These are phyloP conservation scores for Resseliella maxima DNA, from an alignment of 2,888 invertebrate species.

Conservation along the genomic window DNA sequence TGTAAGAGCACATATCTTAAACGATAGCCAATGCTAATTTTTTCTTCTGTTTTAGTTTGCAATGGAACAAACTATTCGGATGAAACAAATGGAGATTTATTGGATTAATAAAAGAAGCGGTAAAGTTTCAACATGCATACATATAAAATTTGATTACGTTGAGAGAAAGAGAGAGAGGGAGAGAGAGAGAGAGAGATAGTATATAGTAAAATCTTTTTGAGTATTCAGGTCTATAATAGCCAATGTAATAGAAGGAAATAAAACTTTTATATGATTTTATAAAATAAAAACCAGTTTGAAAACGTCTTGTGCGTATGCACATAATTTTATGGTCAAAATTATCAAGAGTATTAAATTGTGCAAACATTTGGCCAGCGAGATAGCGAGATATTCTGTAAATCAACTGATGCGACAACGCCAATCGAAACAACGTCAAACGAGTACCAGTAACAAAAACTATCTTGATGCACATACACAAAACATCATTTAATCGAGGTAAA, in stretches of 20 bases:
- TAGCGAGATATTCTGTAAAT: no score
- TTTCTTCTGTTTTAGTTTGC: background rate
- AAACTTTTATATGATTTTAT: no score
- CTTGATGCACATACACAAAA: background rate
- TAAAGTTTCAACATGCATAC: background rate
- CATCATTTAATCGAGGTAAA: background rate
- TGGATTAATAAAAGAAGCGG: background rate
- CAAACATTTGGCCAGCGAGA: no score
- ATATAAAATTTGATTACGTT: background rate
- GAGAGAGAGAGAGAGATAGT: no score
- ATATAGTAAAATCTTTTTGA: no score
- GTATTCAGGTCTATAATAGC: no score
- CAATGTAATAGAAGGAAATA: no score
- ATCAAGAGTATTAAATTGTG: background rate
- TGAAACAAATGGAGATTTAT: background rate
- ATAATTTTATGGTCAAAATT: no score
- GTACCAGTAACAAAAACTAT: no score
- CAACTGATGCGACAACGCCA: no score
- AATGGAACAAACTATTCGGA: background rate
- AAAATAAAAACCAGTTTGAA: no score
- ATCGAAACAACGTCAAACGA: background rate
- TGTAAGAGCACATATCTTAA: background rate
- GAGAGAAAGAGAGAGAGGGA: background rate
- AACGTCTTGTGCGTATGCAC: no score
- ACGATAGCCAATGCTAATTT: background rate